These are phyloP conservation scores for Catharus fuscescens DNA, from an alignment of 2,113 vertebrate species.

Conservation along the genomic window DNA sequence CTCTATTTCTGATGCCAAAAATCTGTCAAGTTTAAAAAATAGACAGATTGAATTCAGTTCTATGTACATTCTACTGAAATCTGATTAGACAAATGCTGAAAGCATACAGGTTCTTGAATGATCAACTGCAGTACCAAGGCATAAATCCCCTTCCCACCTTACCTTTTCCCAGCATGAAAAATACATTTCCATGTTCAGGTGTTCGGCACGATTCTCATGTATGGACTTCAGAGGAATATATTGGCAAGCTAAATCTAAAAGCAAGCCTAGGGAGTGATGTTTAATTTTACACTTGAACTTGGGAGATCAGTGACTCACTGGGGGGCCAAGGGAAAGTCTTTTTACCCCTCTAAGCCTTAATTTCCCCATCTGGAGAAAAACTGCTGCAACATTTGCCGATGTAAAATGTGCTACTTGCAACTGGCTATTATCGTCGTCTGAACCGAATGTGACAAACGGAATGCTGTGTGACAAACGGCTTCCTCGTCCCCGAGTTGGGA, in stretches of 20 bases:
- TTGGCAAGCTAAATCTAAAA: background rate
- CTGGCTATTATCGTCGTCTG: background rate
- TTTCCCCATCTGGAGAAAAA: constrained; percentile 1
- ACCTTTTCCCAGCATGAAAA: background rate
- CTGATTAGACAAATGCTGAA: background rate
- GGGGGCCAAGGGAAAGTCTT: background rate
- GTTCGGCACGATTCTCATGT: background rate
- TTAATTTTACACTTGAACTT: background rate
- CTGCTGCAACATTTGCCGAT: background rate
- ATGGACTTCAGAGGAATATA: background rate
- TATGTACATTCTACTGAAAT: background rate
- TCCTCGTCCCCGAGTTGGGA: background rate
- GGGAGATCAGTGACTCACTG: background rate
- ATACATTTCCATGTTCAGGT: background rate
- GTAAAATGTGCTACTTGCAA: background rate
- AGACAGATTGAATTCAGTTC: background rate
- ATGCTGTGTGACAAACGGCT: constrained; percentile 55
- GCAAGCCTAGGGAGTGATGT: background rate
- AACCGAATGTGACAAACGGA: constrained; percentile 21
- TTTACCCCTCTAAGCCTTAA: background rate
- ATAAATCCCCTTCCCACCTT: rapidly evolving
- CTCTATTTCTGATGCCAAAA: background rate
- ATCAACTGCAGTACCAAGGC: background rate
- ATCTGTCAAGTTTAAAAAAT: background rate
- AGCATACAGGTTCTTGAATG: background rate